Evolutionary conservation across 1,140 invertebrate genomes (phyloP).

Genomic region (Caenorhabditis tropicalis): DNA sequence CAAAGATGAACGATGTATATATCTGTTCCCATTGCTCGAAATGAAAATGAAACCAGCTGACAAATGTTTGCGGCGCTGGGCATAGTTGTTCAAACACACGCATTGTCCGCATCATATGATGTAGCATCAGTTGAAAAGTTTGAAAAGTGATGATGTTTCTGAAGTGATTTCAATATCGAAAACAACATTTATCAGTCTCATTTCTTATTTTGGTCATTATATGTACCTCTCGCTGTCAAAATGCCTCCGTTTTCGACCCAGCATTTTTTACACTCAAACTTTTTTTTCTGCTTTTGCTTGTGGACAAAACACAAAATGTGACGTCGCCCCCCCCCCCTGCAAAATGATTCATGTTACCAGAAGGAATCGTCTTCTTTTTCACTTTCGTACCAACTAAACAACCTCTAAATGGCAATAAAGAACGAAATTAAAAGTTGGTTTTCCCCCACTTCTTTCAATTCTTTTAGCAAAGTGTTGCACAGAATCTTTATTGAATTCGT

Average conservation of each 20-base stretch:
- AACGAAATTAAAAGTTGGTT: not conserved
- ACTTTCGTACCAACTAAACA: not conserved
- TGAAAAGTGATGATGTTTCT: not conserved
- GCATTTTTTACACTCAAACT: no score
- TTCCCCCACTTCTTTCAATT: not conserved
- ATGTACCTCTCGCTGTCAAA: not conserved
- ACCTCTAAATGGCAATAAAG: not conserved
- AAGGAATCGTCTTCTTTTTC: not conserved
- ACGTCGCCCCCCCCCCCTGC: not conserved
- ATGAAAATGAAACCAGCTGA: constrained; percentile 18
- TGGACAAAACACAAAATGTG: not conserved
- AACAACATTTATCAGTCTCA: not conserved
- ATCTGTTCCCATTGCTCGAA: not conserved
- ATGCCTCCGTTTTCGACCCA: not conserved
- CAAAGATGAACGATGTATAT: not conserved
- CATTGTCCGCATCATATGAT: constrained; percentile 30
- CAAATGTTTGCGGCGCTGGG: constrained; percentile 34
- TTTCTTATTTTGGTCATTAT: not conserved
- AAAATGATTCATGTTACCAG: not conserved
- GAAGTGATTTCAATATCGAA: not conserved
- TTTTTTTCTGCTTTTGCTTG: not conserved
- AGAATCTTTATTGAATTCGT: constrained; percentile 5
- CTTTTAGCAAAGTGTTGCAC: not conserved
- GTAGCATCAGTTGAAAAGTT: constrained; percentile 5
- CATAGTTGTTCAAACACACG: constrained; percentile 37